These are phyloP conservation scores for Pseudomyrmex concolor DNA, from an alignment of 1,140 invertebrate species.

Conservation along the genomic window DNA sequence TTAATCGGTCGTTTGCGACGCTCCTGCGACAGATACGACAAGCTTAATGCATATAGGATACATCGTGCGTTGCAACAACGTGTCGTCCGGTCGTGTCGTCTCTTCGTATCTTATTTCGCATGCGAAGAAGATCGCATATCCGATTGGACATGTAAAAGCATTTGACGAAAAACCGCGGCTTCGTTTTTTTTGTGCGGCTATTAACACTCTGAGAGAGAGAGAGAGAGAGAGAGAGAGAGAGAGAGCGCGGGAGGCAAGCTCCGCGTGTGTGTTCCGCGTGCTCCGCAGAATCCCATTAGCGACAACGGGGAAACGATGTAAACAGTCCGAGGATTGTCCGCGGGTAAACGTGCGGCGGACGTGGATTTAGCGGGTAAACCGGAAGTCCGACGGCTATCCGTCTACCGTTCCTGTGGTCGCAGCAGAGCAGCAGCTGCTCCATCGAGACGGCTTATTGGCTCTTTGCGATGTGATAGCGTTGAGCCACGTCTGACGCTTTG, in stretches of 20 bases:
- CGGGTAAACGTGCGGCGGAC: slow-evolving; percentile 37
- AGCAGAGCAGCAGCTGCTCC: slow-evolving; percentile 22
- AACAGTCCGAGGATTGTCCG: slow-evolving; percentile 47
- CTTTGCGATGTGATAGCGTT: slow-evolving; percentile 36
- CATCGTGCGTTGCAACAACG: slow-evolving; percentile 47
- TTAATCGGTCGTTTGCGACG: slow-evolving; percentile 72
- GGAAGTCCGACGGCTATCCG: slow-evolving; percentile 56
- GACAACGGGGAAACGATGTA: slow-evolving; percentile 35
- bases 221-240: no score
- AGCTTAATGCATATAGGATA: slow-evolving; percentile 71
- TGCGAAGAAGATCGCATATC: no score
- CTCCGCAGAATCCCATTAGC: slow-evolving; percentile 33
- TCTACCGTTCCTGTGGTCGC: slow-evolving; percentile 26
- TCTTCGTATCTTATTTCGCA: background rate
- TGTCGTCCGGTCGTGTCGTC: slow-evolving; percentile 31
- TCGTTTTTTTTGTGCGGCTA: no score
- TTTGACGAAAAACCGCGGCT: no score
- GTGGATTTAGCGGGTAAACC: slow-evolving; percentile 51
- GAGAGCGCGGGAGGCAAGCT: no score
- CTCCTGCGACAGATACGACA: slow-evolving; percentile 68
- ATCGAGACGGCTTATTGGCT: slow-evolving; percentile 42
- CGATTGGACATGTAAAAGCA: no score
- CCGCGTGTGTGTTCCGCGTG: slow-evolving; percentile 15
- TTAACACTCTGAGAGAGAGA: no score
- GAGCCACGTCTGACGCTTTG: slow-evolving; percentile 19